Conservation (phyloP, 2,113 vertebrate genomes). For the Eulemur rufifrons region DNA sequence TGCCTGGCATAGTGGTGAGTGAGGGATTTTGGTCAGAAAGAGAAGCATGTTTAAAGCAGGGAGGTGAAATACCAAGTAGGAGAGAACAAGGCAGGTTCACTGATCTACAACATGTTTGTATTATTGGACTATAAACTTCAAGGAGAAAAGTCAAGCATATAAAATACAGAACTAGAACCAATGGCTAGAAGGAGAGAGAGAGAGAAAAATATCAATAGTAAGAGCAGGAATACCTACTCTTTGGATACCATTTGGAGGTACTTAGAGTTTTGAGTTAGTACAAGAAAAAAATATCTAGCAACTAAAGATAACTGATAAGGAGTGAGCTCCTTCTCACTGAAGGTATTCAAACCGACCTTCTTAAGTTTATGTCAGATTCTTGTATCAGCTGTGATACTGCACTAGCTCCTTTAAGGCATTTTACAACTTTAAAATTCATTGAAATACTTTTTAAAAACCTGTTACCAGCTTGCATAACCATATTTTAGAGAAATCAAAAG, state of each 20-base stretch:
- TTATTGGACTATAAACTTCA: constrained; percentile 1
- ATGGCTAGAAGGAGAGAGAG: neutral
- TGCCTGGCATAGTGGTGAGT: neutral
- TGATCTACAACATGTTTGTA: neutral
- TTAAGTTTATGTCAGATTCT: neutral
- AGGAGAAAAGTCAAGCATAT: neutral
- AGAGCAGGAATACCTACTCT: neutral
- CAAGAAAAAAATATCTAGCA: neutral
- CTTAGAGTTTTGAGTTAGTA: neutral
- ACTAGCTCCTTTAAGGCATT: neutral
- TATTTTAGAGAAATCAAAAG: neutral
- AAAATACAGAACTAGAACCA: neutral
- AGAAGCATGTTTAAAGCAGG: neutral
- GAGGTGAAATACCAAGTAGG: neutral
- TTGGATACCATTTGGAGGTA: neutral
- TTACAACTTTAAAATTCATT: neutral
- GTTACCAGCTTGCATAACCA: neutral
- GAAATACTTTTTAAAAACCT: neutral
- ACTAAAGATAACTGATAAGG: neutral
- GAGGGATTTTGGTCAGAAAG: neutral
- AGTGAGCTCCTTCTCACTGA: neutral
- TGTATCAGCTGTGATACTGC: neutral
- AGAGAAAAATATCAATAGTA: neutral
- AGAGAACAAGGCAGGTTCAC: neutral
- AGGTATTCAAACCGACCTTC: neutral